Base-by-base conservation (phyloP, 2,797 vertebrate species). In the Sebastes miniatus region DNA sequence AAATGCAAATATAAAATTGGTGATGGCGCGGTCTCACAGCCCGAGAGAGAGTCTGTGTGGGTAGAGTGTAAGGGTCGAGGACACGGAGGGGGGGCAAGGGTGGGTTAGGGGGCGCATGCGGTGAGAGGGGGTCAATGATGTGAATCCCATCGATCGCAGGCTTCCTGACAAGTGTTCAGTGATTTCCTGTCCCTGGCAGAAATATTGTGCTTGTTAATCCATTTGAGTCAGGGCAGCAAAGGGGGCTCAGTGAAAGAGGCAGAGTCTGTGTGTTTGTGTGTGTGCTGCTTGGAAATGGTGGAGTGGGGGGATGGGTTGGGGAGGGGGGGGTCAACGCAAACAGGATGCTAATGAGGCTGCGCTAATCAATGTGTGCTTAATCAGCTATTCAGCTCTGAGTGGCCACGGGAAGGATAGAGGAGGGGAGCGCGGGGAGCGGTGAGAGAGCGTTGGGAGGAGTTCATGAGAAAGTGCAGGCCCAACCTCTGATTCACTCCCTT, bases 341-440 rank as follows among this genome's bases (percentile, higher is more conserved):
- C 81, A 76, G 94, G 93, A 97, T 96, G 96, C 95, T 97, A 97
- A 98, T 96, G 95, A 96, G 94, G 78, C 91, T 79, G 69, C 81
- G 68, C 94, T 95, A 95, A 97, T 98, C 97, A 95, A 97, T 97
- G 92, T 87, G 83, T 93, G 92, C 94, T 95, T 96, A 96, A 98
- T 97, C 96, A 97, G 96, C 94, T 89, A 57, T 97, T 97, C 95
- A 89, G 93, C 76, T 87, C 72, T 81, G 79, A 88, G 86, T 89
- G 90, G 86, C 86, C 84, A 85, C 67, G 47, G 84, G 76, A 88
- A 88, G 84, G 79, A 63, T 69, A 25, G 75, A 72, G 79, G 79
- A 78, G 61, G 75, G 56, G 62, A 74, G 73, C 56, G 16, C 20
- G 65, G 85, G 78, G 70, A 84, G 82, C 62, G 9, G 67, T 18